Percentiles rank a stretch among this genome's conserved stretches.
Conservation (phyloP, 2,113 vertebrate genomes). For the Sigmodon hispidus region DNA sequence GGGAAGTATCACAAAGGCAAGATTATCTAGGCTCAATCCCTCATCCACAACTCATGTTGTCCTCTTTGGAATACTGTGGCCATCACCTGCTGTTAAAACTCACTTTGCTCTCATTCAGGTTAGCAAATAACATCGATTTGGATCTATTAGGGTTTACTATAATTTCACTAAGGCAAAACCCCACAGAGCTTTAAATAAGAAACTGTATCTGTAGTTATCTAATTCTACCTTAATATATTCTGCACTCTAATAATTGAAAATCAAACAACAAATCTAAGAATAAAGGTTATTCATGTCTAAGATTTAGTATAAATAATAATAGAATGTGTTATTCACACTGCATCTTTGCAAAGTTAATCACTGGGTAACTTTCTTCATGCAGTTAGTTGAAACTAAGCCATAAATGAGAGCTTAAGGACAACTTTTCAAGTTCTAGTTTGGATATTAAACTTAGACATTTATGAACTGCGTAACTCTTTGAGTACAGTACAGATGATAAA, state of each 20-base stretch:
- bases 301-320: slow-evolving; percentile 58
- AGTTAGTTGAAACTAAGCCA: not conserved
- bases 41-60: slow-evolving; percentile 49
- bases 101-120: slow-evolving; percentile 66
- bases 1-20: slow-evolving; percentile 63
- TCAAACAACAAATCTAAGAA: slow-evolving; percentile 62
- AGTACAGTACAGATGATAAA: not conserved
- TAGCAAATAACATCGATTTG: slow-evolving; percentile 76
- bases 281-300: slow-evolving; percentile 22
- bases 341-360: slow-evolving; percentile 61
- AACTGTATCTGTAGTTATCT: slow-evolving; percentile 65
- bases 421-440: slow-evolving; percentile 9
- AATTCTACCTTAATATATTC: slow-evolving; percentile 50
- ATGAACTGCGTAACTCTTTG: not conserved
- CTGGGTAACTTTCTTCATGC: slow-evolving; percentile 13
- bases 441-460: not conserved
- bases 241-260: slow-evolving; percentile 55
- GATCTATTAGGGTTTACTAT: slow-evolving; percentile 66
- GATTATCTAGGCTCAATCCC: slow-evolving; percentile 63
- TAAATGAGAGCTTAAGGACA: not conserved
- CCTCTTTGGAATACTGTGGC: slow-evolving; percentile 57
- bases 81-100: slow-evolving; percentile 72
- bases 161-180: slow-evolving; percentile 64
- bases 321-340: slow-evolving; percentile 41
- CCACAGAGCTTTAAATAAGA: slow-evolving; percentile 68